Percentiles rank a stretch among this genome's conserved stretches.
phyloP scores from a whole-genome alignment of 2,888 invertebrate genomes.

The Xylota sylvarum region DNA sequence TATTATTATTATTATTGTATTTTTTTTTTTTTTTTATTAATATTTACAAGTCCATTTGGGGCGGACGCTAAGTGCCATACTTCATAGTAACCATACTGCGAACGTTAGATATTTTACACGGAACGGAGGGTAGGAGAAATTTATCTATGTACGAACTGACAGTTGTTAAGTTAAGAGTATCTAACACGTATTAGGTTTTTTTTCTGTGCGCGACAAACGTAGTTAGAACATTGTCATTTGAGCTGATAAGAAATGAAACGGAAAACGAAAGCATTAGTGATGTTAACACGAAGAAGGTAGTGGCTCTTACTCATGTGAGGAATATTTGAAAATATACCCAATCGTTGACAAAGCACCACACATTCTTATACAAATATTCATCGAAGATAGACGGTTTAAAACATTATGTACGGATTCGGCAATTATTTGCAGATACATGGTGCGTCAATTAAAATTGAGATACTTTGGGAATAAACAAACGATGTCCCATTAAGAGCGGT shows the following conservation, averaged over 20 bases:
- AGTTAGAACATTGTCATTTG: conserved; percentile 9
- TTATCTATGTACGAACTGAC: conserved; percentile 33
- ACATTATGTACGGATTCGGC: background rate
- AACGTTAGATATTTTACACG: background rate
- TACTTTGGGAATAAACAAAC: background rate
- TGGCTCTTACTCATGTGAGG: background rate
- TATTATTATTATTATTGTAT: background rate
- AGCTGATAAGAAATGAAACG: conserved; percentile 19
- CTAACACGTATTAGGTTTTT: conserved; percentile 23
- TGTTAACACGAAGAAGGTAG: conserved; percentile 9
- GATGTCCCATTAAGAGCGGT: background rate
- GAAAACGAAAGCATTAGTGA: background rate
- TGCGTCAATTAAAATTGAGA: background rate
- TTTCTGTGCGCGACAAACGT: background rate
- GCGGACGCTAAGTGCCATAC: background rate
- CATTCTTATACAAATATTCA: background rate
- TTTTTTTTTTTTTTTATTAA: background rate
- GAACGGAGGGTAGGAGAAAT: background rate
- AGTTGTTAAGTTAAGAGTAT: conserved; percentile 34
- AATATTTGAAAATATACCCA: background rate
- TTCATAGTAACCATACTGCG: background rate
- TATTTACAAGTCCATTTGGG: conserved; percentile 2
- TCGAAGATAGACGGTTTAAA: background rate
- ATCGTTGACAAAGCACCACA: background rate
- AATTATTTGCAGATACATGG: background rate